phyloP scores from a whole-genome alignment of 2,113 vertebrate species.

The Myxocyprinus asiaticus region DNA sequence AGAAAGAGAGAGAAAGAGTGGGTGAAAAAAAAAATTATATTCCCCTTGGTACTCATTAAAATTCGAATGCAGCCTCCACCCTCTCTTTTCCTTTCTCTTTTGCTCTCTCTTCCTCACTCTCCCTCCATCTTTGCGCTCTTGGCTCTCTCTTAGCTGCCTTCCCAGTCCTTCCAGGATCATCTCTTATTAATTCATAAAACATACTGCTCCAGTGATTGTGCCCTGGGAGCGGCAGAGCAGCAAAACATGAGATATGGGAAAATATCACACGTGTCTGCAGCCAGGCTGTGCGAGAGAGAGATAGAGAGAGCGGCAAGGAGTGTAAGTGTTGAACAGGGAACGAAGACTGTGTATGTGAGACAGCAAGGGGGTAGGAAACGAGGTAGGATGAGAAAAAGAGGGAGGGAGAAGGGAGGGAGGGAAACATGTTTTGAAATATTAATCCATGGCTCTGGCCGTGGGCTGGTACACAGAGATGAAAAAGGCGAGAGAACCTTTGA shows the following conservation, averaged over 20 bases:
- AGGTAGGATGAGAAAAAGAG: slow-evolving; percentile 48
- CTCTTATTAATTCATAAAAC: slow-evolving; percentile 89
- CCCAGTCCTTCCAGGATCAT: slow-evolving; percentile 75
- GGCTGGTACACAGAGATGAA: slow-evolving; percentile 72
- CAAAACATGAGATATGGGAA: slow-evolving; percentile 77
- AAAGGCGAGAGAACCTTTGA: slow-evolving; percentile 70
- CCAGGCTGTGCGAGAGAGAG: slow-evolving; percentile 48
- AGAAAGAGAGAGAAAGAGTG: slow-evolving; percentile 53
- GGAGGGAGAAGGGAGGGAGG: slow-evolving; percentile 53
- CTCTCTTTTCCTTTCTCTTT: slow-evolving; percentile 49
- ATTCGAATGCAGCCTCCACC: slow-evolving; percentile 72
- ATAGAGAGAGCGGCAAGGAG: slow-evolving; percentile 25
- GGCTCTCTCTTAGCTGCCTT: slow-evolving; percentile 63
- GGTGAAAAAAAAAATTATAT: slow-evolving; percentile 65
- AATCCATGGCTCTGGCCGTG: slow-evolving; percentile 75
- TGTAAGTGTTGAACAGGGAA: slow-evolving; percentile 42
- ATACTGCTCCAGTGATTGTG: slow-evolving; percentile 72
- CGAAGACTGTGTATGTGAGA: slow-evolving; percentile 28
- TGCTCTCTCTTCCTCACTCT: slow-evolving; percentile 29
- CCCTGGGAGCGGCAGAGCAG: slow-evolving; percentile 76
- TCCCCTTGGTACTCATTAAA: slow-evolving; percentile 84
- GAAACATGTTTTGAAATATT: slow-evolving; percentile 77
- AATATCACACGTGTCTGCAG: slow-evolving; percentile 70
- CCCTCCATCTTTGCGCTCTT: slow-evolving; percentile 67
- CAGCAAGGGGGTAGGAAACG: background rate